Percentiles rank a stretch among this genome's conserved stretches.
Evolutionary conservation across 1,140 invertebrate genomes (phyloP).

Genomic region (Aphelinus certus): DNA sequence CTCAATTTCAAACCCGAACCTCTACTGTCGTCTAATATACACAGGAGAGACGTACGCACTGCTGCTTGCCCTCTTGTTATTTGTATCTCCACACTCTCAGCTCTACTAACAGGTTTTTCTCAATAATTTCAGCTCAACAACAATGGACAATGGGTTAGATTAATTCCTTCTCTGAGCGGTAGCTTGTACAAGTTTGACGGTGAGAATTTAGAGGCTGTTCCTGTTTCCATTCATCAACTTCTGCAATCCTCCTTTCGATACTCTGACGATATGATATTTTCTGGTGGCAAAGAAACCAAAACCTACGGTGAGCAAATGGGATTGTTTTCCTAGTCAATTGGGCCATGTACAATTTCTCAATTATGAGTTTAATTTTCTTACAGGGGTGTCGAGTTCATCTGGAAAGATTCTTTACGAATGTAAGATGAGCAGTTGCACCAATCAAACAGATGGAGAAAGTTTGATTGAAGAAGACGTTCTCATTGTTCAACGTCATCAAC

Average conservation of each 20-base stretch:
- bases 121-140: slow-evolving; percentile 74
- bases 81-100: too few relatives aligned
- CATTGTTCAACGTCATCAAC: slow-evolving; percentile 81
- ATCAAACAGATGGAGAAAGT: slow-evolving; percentile 64
- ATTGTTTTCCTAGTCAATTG: too few relatives aligned
- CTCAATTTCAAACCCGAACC: slow-evolving; percentile 77
- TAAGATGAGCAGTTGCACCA: slow-evolving; percentile 76
- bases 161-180: slow-evolving; percentile 92
- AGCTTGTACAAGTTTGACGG: slow-evolving; percentile 92
- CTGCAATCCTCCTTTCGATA: slow-evolving; percentile 86
- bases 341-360: too few relatives aligned
- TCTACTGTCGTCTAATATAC: slow-evolving; percentile 85
- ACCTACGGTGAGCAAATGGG: slow-evolving; percentile 66
- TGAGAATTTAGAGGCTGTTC: slow-evolving; percentile 84
- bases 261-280: slow-evolving; percentile 86
- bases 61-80: too few relatives aligned
- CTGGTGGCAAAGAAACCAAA: slow-evolving; percentile 78
- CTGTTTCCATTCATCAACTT: slow-evolving; percentile 85
- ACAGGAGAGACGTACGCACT: slow-evolving; percentile 77
- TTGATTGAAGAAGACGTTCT: slow-evolving; percentile 71
- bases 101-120: neutral
- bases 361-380: slow-evolving; percentile 25
- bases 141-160: slow-evolving; percentile 84
- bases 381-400: slow-evolving; percentile 77
- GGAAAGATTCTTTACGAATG: slow-evolving; percentile 85